Evolutionary conservation across 2,797 vertebrate species (phyloP).

Genomic region (Linurgus olivaceus): DNA sequence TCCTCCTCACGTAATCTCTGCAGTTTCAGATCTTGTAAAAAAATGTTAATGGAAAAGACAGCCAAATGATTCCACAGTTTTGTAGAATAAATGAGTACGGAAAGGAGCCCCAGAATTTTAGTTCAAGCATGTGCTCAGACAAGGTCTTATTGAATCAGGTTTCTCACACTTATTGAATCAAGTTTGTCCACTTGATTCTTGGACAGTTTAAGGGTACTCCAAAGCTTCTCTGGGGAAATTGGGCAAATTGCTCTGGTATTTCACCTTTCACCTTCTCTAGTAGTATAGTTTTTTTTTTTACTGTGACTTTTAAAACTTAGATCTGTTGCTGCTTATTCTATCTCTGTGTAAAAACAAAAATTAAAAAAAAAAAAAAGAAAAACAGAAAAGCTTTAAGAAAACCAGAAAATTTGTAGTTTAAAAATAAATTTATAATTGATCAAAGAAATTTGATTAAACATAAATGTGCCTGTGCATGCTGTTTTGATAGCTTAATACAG

Average conservation of each 20-base stretch:
- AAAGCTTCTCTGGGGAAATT: neutral
- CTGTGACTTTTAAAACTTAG: neutral
- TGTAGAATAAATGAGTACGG: neutral
- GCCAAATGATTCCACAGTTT: neutral
- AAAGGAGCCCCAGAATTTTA: neutral
- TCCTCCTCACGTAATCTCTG: neutral
- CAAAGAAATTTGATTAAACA: neutral
- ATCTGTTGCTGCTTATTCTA: neutral
- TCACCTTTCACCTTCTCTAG: neutral
- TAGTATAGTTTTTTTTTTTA: neutral
- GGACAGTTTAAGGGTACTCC: neutral
- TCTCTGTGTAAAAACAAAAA: neutral
- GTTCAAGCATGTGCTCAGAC: neutral
- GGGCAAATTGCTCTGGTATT: neutral
- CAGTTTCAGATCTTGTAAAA: neutral
- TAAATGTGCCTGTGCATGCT: neutral
- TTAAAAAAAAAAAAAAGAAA: no score
- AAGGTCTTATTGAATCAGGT: neutral
- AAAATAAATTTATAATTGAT: neutral
- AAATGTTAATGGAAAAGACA: neutral
- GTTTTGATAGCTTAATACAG: neutral
- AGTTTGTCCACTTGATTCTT: neutral
- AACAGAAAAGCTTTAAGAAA: neutral
- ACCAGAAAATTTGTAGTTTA: neutral
- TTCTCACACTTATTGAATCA: neutral